Percentiles rank a stretch among this genome's conserved stretches.
phyloP scores from a whole-genome alignment of 2,797 vertebrate species.

The Potorous gilbertii region DNA sequence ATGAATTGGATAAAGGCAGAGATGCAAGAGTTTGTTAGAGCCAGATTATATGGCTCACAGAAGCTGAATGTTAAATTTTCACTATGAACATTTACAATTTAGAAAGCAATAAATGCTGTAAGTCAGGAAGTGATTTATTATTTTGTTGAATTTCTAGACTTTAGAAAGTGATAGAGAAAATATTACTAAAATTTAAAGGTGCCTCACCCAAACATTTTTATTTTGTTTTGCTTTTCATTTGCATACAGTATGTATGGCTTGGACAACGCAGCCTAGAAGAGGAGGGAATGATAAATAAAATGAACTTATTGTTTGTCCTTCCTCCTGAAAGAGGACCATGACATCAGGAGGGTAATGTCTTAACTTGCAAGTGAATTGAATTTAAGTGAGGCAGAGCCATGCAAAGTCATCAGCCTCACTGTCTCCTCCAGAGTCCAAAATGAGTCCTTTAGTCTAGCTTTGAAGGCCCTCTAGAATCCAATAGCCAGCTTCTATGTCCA shows the following conservation, averaged over 20 bases:
- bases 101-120: too few relatives aligned
- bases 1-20: background rate
- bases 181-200: background rate
- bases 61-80: too few relatives aligned
- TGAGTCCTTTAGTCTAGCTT: background rate
- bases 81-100: too few relatives aligned
- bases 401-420: too few relatives aligned
- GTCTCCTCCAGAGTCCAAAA: background rate
- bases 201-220: background rate
- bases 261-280: background rate
- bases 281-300: background rate
- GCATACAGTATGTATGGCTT: background rate
- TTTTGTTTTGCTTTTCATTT: background rate
- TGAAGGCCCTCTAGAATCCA: background rate
- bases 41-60: too few relatives aligned
- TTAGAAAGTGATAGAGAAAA: background rate
- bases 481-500: background rate
- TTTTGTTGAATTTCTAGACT: background rate
- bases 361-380: too few relatives aligned
- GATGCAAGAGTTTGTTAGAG: background rate
- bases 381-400: too few relatives aligned
- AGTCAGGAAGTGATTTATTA: background rate
- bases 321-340: too few relatives aligned
- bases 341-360: too few relatives aligned
- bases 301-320: background rate